Percentiles rank a stretch among this genome's conserved stretches.
Evolutionary conservation across 2,113 vertebrate genomes (phyloP).

Genomic region (Morone saxatilis): DNA sequence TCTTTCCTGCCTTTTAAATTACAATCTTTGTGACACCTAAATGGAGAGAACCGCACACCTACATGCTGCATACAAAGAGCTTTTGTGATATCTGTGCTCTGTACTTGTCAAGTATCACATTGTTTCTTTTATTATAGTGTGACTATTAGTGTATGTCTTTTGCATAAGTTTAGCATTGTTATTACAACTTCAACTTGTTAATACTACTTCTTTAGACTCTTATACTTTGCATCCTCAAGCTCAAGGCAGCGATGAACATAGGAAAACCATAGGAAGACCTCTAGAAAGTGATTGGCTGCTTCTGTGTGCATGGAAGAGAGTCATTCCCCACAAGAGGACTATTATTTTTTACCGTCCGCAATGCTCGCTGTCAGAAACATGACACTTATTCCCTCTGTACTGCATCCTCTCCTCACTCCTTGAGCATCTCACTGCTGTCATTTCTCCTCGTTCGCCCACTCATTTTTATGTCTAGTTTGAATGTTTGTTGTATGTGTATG

Average conservation of each 20-base stretch:
- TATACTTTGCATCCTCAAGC: not conserved
- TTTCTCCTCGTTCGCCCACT: constrained; percentile 32
- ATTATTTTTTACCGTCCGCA: constrained; percentile 40
- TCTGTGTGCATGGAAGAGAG: constrained; percentile 4
- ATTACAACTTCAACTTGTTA: not conserved
- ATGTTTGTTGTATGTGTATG: constrained; percentile 20
- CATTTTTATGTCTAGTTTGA: constrained; percentile 32
- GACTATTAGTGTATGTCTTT: not conserved
- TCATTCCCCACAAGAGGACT: constrained; percentile 1
- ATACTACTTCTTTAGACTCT: constrained; percentile 5
- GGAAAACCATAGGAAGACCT: not conserved
- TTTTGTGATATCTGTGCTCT: constrained; percentile 20
- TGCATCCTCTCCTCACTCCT: constrained; percentile 18
- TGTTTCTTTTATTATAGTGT: constrained; percentile 38
- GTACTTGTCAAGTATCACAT: constrained; percentile 17
- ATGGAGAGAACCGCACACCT: constrained; percentile 43
- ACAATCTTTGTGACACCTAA: constrained; percentile 44
- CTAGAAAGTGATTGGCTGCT: not conserved
- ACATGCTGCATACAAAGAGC: constrained; percentile 36
- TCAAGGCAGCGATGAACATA: not conserved
- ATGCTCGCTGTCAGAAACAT: constrained; percentile 33
- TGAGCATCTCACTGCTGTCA: constrained; percentile 29
- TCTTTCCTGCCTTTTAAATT: constrained; percentile 56
- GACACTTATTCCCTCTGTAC: constrained; percentile 43
- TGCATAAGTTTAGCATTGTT: not conserved